Percentiles rank a stretch among this genome's conserved stretches.
Evolutionary conservation across 2,113 vertebrate species (phyloP).

Genomic region (Anthoscopus minutus): DNA sequence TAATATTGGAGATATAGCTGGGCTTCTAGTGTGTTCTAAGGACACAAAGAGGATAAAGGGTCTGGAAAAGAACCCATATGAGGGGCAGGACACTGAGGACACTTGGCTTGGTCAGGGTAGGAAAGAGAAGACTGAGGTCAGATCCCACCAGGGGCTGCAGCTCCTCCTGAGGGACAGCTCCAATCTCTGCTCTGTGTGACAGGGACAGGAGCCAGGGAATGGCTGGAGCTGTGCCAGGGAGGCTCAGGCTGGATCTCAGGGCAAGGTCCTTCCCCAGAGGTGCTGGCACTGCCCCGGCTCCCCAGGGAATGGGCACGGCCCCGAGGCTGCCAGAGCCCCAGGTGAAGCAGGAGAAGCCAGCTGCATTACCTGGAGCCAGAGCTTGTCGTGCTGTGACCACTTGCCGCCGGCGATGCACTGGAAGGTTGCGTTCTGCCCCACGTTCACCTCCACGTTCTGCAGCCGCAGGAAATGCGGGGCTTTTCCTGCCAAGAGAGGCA

Average conservation of each 20-base stretch:
- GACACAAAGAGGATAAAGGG: neutral
- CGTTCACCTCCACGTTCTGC: constrained; percentile 96
- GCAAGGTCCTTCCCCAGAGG: neutral
- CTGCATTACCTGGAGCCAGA: constrained; percentile 86
- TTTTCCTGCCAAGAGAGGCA: constrained; percentile 79
- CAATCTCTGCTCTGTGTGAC: neutral
- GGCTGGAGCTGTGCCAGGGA: neutral
- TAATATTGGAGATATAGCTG: neutral
- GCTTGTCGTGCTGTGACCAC: constrained; percentile 96
- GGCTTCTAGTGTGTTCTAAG: neutral
- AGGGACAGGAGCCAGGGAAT: rapidly evolving
- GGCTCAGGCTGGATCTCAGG: rapidly evolving
- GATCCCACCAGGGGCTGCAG: neutral
- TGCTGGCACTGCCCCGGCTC: neutral
- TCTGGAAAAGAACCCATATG: neutral
- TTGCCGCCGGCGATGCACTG: constrained; percentile 96
- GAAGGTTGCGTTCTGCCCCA: constrained; percentile 94
- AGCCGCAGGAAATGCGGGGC: constrained; percentile 95
- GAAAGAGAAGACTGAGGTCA: neutral
- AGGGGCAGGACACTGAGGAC: neutral
- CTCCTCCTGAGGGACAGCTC: neutral
- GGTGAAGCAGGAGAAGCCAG: rapidly evolving
- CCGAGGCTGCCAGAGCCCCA: neutral
- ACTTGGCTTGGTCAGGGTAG: neutral
- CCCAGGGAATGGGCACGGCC: neutral